Conservation (phyloP, 1,140 invertebrate species). For the Brachionus angularis region DNA sequence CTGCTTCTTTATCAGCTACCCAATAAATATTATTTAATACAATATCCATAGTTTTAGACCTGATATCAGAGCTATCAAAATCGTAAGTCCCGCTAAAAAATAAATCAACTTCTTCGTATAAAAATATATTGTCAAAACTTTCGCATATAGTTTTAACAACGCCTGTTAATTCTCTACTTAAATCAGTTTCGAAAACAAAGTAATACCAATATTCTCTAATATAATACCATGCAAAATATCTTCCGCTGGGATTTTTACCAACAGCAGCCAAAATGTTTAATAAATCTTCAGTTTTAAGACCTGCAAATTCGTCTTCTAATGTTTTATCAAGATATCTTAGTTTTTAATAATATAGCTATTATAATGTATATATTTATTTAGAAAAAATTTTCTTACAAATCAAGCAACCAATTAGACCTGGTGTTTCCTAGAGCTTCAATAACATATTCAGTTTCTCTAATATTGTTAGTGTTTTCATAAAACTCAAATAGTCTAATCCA, state of each 20-base stretch:
- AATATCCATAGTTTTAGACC: neutral
- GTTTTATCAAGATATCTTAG: neutral
- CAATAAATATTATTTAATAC: neutral
- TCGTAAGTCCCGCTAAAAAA: neutral
- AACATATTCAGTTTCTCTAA: neutral
- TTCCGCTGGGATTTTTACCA: neutral
- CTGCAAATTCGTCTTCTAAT: neutral
- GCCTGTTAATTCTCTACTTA: neutral
- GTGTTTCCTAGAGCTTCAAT: constrained; percentile 3
- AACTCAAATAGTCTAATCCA: neutral
- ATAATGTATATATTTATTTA: neutral
- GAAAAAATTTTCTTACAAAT: neutral
- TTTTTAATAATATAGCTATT: neutral
- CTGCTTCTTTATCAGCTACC: neutral
- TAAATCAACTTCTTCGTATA: neutral
- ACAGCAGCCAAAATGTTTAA: neutral
- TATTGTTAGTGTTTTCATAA: neutral
- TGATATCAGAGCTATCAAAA: neutral
- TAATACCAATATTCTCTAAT: neutral
- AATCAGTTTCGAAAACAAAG: neutral
- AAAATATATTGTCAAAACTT: neutral
- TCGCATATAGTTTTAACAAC: neutral
- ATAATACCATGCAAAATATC: neutral
- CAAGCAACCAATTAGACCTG: neutral
- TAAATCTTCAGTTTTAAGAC: neutral